Evolutionary conservation across 2,888 invertebrate genomes (phyloP).

Genomic region (Hydrotaea cyrtoneurina): DNA sequence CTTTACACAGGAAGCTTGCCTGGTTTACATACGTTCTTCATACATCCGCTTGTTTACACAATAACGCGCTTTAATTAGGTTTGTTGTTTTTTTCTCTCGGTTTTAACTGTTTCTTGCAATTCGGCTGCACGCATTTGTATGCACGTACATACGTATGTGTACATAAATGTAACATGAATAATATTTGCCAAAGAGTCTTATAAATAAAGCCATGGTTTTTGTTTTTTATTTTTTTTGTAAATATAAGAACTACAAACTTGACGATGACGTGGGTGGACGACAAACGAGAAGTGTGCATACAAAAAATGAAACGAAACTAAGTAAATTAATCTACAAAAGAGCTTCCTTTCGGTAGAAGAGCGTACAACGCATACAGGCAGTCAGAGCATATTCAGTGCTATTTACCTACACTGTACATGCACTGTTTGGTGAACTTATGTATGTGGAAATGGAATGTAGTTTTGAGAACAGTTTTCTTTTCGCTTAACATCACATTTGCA

Average conservation of each 20-base stretch:
- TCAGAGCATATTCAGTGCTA: too few relatives aligned
- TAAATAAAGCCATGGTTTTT: slow-evolving; percentile 2
- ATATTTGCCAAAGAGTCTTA: background rate
- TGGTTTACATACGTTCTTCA: background rate
- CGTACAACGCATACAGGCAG: too few relatives aligned
- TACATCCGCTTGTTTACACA: slow-evolving; percentile 20
- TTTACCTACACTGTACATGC: too few relatives aligned
- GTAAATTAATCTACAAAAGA: background rate
- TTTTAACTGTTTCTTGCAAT: slow-evolving; percentile 42
- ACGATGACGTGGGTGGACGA: background rate
- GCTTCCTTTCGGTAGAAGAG: background rate
- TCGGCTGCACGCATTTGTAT: background rate
- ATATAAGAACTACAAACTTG: background rate
- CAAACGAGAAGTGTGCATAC: background rate
- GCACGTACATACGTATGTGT: too few relatives aligned
- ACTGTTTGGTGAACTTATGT: too few relatives aligned
- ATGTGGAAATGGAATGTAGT: too few relatives aligned
- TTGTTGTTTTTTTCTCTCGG: slow-evolving; percentile 52
- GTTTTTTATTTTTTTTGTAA: too few relatives aligned
- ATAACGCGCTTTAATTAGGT: slow-evolving; percentile 63
- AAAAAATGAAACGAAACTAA: background rate
- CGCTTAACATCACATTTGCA: too few relatives aligned
- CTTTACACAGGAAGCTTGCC: background rate
- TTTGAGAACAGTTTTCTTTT: too few relatives aligned
- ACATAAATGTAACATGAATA: background rate